These are phyloP conservation scores for Thelaira solivaga DNA, from an alignment of 2,888 invertebrate genomes.

Conservation along the genomic window DNA sequence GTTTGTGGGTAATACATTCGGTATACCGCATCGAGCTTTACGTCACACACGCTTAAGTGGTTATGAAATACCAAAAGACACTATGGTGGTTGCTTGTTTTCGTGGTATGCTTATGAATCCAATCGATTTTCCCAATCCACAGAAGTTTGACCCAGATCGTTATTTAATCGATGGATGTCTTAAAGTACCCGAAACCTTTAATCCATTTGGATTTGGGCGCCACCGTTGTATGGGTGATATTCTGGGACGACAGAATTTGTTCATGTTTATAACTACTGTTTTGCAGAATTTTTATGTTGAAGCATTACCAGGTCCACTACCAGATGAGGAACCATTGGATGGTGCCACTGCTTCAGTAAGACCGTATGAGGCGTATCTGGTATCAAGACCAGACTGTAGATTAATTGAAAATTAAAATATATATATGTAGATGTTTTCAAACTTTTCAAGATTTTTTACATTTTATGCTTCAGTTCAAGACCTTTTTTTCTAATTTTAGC, in stretches of 20 bases:
- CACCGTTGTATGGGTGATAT: slow-evolving; percentile 90
- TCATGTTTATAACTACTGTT: slow-evolving; percentile 85
- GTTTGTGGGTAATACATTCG: slow-evolving; percentile 88
- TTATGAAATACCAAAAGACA: slow-evolving; percentile 87
- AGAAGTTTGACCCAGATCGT: slow-evolving; percentile 85
- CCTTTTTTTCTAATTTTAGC: no score
- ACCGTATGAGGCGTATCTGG: slow-evolving; percentile 83
- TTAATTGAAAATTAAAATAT: slow-evolving; percentile 11
- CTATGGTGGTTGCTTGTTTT: slow-evolving; percentile 88
- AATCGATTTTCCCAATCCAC: slow-evolving; percentile 83
- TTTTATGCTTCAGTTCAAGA: no score
- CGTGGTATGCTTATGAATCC: slow-evolving; percentile 85
- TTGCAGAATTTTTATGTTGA: slow-evolving; percentile 85
- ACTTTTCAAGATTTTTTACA: no score
- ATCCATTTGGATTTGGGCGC: slow-evolving; percentile 88
- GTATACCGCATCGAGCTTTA: slow-evolving; percentile 87
- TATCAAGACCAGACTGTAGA: slow-evolving; percentile 76
- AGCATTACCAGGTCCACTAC: slow-evolving; percentile 82
- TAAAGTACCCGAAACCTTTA: slow-evolving; percentile 82
- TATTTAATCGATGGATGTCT: slow-evolving; percentile 82
- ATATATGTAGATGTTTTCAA: no score
- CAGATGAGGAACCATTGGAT: slow-evolving; percentile 83
- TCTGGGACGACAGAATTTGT: slow-evolving; percentile 85
- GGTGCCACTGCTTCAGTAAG: slow-evolving; percentile 87
- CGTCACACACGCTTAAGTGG: slow-evolving; percentile 85